A percentile compares a stretch with the other conserved stretches of the same genome.
These are phyloP conservation scores for Acrobasis suavella DNA, from an alignment of 2,888 invertebrate species.

Conservation along the genomic window DNA sequence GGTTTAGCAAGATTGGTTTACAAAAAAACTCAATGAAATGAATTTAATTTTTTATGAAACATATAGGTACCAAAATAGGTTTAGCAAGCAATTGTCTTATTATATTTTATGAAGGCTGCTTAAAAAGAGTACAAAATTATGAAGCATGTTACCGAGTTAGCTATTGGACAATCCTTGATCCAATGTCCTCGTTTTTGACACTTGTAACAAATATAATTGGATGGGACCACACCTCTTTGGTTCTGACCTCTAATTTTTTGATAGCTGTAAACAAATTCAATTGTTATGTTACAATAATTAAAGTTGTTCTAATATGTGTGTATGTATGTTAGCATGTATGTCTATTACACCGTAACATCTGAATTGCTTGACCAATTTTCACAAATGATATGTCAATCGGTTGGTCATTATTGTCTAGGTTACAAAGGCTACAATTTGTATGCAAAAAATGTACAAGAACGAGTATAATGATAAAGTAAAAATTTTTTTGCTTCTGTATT, in stretches of 20 bases:
- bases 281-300: conserved; percentile 7
- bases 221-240: conserved; percentile 94
- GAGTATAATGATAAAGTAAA: too few species aligned
- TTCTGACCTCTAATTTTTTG: conserved; percentile 93
- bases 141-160: conserved; percentile 64
- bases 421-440: too few species aligned
- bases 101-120: background rate
- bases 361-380: too few species aligned
- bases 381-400: too few species aligned
- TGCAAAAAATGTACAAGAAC: too few species aligned
- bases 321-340: too few species aligned
- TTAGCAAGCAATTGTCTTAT: background rate
- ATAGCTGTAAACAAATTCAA: conserved; percentile 85
- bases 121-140: background rate
- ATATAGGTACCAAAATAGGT: background rate
- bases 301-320: too few species aligned
- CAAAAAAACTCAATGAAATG: too few species aligned
- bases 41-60: background rate
- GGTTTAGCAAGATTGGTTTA: too few species aligned
- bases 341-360: too few species aligned
- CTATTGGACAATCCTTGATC: conserved; percentile 97
- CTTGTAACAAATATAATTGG: conserved; percentile 96
- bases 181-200: conserved; percentile 98
- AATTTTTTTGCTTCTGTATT: too few species aligned
- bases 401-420: too few species aligned